A percentile compares a stretch with the other conserved stretches of the same genome.
These are phyloP conservation scores for Thereva unica DNA, from an alignment of 2,888 invertebrate genomes.

Conservation along the genomic window DNA sequence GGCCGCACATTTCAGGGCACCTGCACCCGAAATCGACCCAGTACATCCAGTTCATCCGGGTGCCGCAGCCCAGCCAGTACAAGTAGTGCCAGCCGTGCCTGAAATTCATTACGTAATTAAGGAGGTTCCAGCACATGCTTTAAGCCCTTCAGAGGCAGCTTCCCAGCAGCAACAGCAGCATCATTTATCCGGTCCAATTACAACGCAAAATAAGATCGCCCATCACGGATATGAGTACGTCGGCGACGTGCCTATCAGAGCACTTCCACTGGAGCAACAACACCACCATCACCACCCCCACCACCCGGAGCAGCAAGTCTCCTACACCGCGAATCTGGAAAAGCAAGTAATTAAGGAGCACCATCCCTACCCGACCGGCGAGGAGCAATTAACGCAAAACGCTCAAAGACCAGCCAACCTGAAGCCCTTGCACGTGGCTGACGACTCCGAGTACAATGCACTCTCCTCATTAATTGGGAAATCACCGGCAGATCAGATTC, in stretches of 20 bases:
- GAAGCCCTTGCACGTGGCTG: not conserved
- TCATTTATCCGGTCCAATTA: conserved; percentile 17
- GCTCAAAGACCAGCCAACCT: not conserved
- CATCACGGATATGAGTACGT: not conserved
- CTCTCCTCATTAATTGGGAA: conserved; percentile 60
- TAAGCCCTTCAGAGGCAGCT: conserved; percentile 10
- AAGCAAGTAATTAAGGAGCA: conserved; percentile 29
- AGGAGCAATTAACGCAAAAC: conserved; percentile 20
- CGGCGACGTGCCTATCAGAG: not conserved
- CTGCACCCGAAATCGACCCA: not conserved
- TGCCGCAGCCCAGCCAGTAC: not conserved
- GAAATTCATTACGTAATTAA: conserved; percentile 38
- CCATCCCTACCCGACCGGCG: not conserved
- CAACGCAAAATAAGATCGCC: conserved; percentile 16
- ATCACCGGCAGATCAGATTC: conserved; percentile 60
- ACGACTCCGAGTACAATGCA: conserved; percentile 50
- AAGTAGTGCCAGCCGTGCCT: conserved; percentile 24
- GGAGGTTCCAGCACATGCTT: conserved; percentile 23
- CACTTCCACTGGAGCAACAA: conserved; percentile 4
- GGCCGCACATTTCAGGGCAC: not conserved
- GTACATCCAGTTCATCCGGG: conserved; percentile 10
- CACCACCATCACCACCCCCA: conserved; percentile 13
- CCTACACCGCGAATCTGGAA: not conserved
- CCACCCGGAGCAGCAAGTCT: conserved; percentile 18
- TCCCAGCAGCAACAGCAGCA: conserved; percentile 28